Base-by-base conservation (phyloP, 1,140 invertebrate genomes). In the Drosophila mojavensis region DNA sequence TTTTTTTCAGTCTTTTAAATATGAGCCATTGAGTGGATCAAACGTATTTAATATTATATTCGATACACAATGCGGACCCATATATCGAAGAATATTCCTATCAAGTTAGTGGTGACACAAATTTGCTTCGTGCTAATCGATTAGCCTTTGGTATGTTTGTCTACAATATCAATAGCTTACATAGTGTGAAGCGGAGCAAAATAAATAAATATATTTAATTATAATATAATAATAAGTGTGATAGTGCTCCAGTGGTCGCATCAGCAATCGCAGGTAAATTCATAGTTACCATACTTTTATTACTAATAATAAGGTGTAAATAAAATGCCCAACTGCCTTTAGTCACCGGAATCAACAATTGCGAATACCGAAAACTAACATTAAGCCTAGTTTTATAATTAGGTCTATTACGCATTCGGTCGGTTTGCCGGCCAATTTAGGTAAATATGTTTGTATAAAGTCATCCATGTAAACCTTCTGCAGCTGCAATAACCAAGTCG, bases 151-250 rank as follows among this genome's bases (percentile, higher is more conserved):
- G 20, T 48, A 13, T 62, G 36, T 15, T 33, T 68, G 24, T 9
- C 50, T 5, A 26, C 56, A 24, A 26, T 67, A 69, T 62, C 56
- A 56, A 62, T 69, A 56, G 66, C 66, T 62, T 58, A 56, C 72
- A 61, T 48, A 15, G 58, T 47, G 28, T 30, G 36, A 53, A 39
- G 64, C 70, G 70, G 64, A 53, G 60, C 66, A 51, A 75, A 47
- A 71, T 63, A 75, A 75, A 63, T 75, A 70, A 75, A 70, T 70
- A 63, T 47, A 36, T 58, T 63, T 30, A 45, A 43, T 20, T 20
- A n/a, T 45, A 26, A 51, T 26, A n/a, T 30, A 70, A 70, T 28
- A 36, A 70, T 58, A 75, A 30, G 54, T 68, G 64, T 68, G 64
- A 73, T 68, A 68, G 59, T 62, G 59, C 17, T 51, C 10, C 9